Conservation (phyloP, 2,113 vertebrate species). For the Cyprinodon tularosa region DNA sequence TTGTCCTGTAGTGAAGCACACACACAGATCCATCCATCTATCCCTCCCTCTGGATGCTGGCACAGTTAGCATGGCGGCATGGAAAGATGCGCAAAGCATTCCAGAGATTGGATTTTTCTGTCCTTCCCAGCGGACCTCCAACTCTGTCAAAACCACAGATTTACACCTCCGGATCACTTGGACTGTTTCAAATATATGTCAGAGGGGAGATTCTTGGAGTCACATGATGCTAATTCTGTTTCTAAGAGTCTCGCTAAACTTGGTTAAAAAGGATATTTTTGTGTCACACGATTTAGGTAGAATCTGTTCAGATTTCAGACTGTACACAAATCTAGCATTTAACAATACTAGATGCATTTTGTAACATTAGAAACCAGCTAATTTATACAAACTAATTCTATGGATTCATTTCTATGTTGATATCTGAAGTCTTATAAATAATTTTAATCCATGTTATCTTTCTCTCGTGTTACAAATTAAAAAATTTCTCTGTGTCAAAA, state of each 20-base stretch:
- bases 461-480: too few relatives aligned
- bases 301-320: background rate
- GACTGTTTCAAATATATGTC: background rate
- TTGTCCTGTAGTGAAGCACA: slow-evolving; percentile 55
- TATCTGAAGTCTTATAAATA: too few relatives aligned
- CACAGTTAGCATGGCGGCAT: slow-evolving; percentile 51
- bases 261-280: slow-evolving; percentile 54
- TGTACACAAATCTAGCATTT: background rate
- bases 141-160: slow-evolving; percentile 24
- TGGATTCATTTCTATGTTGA: too few relatives aligned
- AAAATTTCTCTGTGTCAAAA: too few relatives aligned
- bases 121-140: slow-evolving; percentile 51
- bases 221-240: slow-evolving; percentile 54
- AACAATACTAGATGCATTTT: background rate
- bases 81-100: slow-evolving; percentile 72
- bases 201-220: slow-evolving; percentile 34
- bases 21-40: slow-evolving; percentile 2
- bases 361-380: too few relatives aligned
- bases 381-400: too few relatives aligned
- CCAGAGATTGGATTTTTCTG: slow-evolving; percentile 69
- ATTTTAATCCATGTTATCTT: too few relatives aligned
- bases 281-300: slow-evolving; percentile 40
- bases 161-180: background rate
- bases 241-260: slow-evolving; percentile 63
- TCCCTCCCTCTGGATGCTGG: slow-evolving; percentile 42